A percentile compares a stretch with the other conserved stretches of the same genome.
Evolutionary conservation across 2,888 invertebrate genomes (phyloP).

Genomic region (Tanytarsus gracilentus): DNA sequence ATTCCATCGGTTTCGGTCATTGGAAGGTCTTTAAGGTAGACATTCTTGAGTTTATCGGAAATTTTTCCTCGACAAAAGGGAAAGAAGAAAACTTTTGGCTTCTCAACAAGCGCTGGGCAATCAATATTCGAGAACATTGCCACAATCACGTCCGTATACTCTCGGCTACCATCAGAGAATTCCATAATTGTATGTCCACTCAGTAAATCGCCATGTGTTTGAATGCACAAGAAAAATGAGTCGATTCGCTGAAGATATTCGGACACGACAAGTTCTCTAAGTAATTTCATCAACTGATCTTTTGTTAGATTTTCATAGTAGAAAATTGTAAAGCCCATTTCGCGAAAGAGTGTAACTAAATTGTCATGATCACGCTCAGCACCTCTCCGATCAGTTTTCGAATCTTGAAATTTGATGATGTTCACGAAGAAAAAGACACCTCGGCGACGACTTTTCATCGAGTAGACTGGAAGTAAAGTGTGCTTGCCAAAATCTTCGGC

Average conservation of each 20-base stretch:
- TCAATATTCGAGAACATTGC: conserved; percentile 50
- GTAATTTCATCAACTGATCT: conserved; percentile 42
- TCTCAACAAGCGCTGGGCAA: conserved; percentile 47
- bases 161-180: conserved; percentile 49
- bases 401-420: conserved; percentile 47
- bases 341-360: conserved; percentile 50
- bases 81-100: conserved; percentile 66
- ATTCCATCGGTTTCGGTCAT: conserved; percentile 32
- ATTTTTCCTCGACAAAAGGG: conserved; percentile 55
- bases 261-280: conserved; percentile 43
- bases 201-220: conserved; percentile 55
- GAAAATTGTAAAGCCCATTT: conserved; percentile 49
- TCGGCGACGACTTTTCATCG: conserved; percentile 48
- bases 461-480: conserved; percentile 34
- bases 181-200: conserved; percentile 50
- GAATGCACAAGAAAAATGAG: conserved; percentile 55
- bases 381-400: conserved; percentile 46
- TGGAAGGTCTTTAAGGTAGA: conserved; percentile 31
- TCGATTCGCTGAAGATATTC: conserved; percentile 45
- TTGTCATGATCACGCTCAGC: conserved; percentile 52
- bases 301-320: conserved; percentile 36
- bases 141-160: conserved; percentile 49
- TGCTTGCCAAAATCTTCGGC: conserved; percentile 35
- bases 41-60: conserved; percentile 11
- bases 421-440: conserved; percentile 55